These are phyloP conservation scores for Cuniculus paca DNA, from an alignment of 2,797 vertebrate genomes.

Conservation along the genomic window DNA sequence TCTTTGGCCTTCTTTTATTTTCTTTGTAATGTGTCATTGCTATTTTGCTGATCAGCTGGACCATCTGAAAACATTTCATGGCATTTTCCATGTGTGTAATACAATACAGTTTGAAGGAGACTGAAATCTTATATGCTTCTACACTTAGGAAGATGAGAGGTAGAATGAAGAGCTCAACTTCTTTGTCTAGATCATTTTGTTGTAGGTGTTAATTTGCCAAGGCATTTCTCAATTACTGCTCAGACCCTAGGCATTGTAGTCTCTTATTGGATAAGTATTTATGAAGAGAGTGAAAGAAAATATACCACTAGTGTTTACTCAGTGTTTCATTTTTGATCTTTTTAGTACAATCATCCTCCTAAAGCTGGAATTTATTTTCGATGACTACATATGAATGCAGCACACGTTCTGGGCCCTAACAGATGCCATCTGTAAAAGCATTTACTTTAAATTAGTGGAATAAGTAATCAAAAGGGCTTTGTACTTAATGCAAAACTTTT, in stretches of 20 bases:
- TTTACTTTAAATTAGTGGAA: conserved; percentile 94
- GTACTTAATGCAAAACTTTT: conserved; percentile 94
- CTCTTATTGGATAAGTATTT: conserved; percentile 88
- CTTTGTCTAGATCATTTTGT: conserved; percentile 82
- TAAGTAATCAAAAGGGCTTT: conserved; percentile 94
- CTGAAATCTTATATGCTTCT: conserved; percentile 81
- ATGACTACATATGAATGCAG: conserved; percentile 90
- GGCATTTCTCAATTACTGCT: conserved; percentile 87
- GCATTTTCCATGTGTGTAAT: conserved; percentile 70
- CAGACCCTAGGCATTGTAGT: conserved; percentile 80
- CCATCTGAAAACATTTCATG: conserved; percentile 76
- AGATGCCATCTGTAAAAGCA: conserved; percentile 94
- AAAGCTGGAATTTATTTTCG: conserved; percentile 92
- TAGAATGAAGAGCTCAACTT: conserved; percentile 73
- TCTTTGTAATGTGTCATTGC: conserved; percentile 65
- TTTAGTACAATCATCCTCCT: conserved; percentile 86
- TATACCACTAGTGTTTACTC: conserved; percentile 87
- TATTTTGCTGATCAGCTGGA: conserved; percentile 64
- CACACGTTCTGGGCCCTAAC: conserved; percentile 90
- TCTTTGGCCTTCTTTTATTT: background rate
- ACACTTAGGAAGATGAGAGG: conserved; percentile 78
- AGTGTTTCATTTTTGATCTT: conserved; percentile 89
- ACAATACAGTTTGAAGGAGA: conserved; percentile 77
- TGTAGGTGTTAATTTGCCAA: conserved; percentile 90
- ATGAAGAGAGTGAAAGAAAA: conserved; percentile 86